Evolutionary conservation across 2,113 vertebrate genomes (phyloP), one percentile per base, ranked within the genome.

Genomic region (Pseudorasbora parva): DNA sequence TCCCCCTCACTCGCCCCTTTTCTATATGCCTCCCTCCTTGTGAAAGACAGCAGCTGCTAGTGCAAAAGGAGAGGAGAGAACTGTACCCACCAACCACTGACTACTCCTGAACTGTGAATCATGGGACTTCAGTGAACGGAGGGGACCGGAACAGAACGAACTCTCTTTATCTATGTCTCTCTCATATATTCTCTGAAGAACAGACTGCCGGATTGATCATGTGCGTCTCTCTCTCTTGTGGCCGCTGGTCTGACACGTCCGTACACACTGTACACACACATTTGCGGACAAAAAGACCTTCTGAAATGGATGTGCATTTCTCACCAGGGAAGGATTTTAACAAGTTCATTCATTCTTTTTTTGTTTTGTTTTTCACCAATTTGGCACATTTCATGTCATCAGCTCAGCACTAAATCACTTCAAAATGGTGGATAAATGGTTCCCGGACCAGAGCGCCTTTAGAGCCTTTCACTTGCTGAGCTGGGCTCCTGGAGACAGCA

Each of bases 21-120:
- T 72, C 23, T 80, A 64, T 43, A 45, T 51, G 17, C 47, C 56
- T 77, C 83, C 83, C 83, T 75, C 68, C 41, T 23, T 75, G 56
- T 83, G 9, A 84, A 74, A 78, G 73, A 87, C 82, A 84, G 86
- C 72, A 83, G 81, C 51, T 69, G 30, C 49, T 51, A 43, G 74
- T 33, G 21, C 51, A 33, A 51, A n/a, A 37, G 79, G 59, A 85
- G 81, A 37, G 79, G 59, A 82, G 81, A 71, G 75, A 74, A 72
- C 83, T 79, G 21, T 66, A 71, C 78, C 84, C 62, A 69, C 78
- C 45, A 56, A 80, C 57, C 76, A 78, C 43, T 62, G 41, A 62
- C 73, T 73, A 72, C 74, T 27, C 60, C 81, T 73, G 72, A n/a
- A 78, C 84, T 81, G 60, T 76, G 54, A 84, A 84, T 74, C 47